These are phyloP conservation scores for Bombus vancouverensis DNA, from an alignment of 1,140 invertebrate genomes.

Conservation along the genomic window DNA sequence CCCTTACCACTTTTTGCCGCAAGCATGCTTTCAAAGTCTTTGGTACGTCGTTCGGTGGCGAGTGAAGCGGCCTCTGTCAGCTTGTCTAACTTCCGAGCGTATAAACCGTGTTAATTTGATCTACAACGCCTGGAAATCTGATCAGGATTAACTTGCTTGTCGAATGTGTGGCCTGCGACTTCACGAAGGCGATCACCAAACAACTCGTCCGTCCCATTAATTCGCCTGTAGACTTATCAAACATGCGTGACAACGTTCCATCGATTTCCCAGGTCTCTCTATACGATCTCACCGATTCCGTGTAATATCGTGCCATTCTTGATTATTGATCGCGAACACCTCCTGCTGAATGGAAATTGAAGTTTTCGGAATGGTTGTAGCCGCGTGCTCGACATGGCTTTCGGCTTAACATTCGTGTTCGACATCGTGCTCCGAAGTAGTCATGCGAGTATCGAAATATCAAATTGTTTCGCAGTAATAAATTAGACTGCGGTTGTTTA, in stretches of 20 bases:
- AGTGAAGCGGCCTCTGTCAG: background rate
- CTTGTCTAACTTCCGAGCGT: constrained; percentile 13
- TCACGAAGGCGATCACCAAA: background rate
- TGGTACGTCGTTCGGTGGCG: background rate
- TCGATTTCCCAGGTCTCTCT: background rate
- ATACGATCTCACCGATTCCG: background rate
- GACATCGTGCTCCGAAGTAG: background rate
- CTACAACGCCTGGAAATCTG: constrained; percentile 12
- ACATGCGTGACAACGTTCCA: background rate
- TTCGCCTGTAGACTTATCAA: constrained; percentile 2
- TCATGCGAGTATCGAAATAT: background rate
- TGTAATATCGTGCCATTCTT: constrained; percentile 10
- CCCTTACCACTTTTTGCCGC: constrained; percentile 12
- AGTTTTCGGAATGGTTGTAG: background rate
- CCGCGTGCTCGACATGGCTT: background rate
- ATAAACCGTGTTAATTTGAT: constrained; percentile 29
- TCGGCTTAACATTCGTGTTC: background rate
- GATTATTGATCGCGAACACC: constrained; percentile 16
- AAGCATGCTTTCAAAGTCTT: background rate
- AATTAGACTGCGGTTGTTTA: background rate
- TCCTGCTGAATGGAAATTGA: background rate
- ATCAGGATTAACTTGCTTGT: constrained; percentile 23
- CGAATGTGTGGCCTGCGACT: constrained; percentile 2
- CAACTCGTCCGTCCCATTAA: background rate
- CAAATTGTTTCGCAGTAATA: background rate